Evolutionary conservation across 2,888 invertebrate genomes (phyloP).

Genomic region (Pilophorus perplexus): DNA sequence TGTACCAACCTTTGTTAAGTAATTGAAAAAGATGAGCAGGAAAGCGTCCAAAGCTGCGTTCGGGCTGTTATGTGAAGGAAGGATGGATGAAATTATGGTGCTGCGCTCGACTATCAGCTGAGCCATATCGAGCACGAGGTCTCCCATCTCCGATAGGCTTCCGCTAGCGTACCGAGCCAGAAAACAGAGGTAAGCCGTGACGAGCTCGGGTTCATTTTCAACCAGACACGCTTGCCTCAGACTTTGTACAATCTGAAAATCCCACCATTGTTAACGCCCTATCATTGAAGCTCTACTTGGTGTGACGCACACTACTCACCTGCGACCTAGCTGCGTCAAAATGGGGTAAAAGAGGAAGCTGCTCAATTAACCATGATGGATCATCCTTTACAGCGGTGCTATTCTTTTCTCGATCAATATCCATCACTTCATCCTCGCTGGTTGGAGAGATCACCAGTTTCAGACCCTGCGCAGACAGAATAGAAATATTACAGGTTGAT

Average conservation of each 20-base stretch:
- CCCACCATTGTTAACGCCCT: too few species aligned
- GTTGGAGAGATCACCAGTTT: constrained; percentile 65
- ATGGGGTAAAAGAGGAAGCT: constrained; percentile 72
- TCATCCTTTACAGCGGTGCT: constrained; percentile 51
- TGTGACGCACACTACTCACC: too few species aligned
- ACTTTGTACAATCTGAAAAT: constrained; percentile 57
- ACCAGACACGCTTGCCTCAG: constrained; percentile 85
- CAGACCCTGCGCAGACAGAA: constrained; percentile 66
- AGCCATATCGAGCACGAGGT: constrained; percentile 69
- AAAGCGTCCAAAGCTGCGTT: constrained; percentile 65
- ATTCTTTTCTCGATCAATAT: constrained; percentile 51
- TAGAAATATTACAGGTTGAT: constrained; percentile 27
- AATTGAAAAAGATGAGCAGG: constrained; percentile 69
- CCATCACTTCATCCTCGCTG: constrained; percentile 54
- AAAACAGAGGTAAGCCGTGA: constrained; percentile 81
- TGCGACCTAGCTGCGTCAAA: constrained; percentile 70
- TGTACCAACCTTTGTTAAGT: constrained; percentile 64
- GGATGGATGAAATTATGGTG: constrained; percentile 77
- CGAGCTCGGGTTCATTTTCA: constrained; percentile 80
- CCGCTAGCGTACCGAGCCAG: constrained; percentile 68
- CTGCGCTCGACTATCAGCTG: constrained; percentile 88
- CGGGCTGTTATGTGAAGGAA: constrained; percentile 59
- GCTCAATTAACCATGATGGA: constrained; percentile 60
- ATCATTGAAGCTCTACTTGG: too few species aligned
- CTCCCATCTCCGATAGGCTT: constrained; percentile 48